phyloP scores from a whole-genome alignment of 2,797 vertebrate species.

The Sebastes steindachneri region DNA sequence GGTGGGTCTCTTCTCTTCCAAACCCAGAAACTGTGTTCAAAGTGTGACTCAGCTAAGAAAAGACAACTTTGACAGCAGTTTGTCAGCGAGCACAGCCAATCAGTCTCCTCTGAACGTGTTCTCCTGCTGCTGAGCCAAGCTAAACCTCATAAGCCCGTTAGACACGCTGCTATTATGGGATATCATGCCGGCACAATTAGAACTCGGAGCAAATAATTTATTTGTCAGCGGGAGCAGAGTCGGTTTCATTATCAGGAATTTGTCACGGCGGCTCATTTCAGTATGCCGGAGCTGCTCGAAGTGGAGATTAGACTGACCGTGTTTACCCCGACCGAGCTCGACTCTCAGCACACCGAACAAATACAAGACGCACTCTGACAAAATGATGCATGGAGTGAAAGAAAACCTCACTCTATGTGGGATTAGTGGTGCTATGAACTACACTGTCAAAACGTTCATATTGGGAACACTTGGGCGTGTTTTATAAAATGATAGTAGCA shows the following conservation, averaged over 20 bases:
- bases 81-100: constrained; percentile 13
- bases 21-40: not conserved
- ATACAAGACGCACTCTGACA: not conserved
- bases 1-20: not conserved
- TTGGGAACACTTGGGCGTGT: not conserved
- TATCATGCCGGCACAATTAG: constrained; percentile 9
- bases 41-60: constrained; percentile 16
- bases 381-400: not conserved
- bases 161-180: constrained; percentile 46
- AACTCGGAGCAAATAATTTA: constrained; percentile 25
- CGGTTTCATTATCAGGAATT: constrained; percentile 40
- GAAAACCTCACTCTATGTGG: not conserved
- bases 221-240: constrained; percentile 1
- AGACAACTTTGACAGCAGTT: constrained; percentile 8
- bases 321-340: not conserved
- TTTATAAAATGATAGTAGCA: too few relatives aligned
- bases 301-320: constrained; percentile 10
- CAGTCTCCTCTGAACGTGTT: constrained; percentile 1
- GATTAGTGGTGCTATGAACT: not conserved
- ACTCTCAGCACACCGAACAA: not conserved
- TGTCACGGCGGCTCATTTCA: constrained; percentile 11
- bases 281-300: not conserved
- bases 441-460: not conserved
- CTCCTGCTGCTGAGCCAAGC: constrained; percentile 11
- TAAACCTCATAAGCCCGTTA: constrained; percentile 30